Evolutionary conservation across 2,113 vertebrate species (phyloP), one percentile per base, ranked within the genome.

Genomic region (Misgurnus mizolepis): DNA sequence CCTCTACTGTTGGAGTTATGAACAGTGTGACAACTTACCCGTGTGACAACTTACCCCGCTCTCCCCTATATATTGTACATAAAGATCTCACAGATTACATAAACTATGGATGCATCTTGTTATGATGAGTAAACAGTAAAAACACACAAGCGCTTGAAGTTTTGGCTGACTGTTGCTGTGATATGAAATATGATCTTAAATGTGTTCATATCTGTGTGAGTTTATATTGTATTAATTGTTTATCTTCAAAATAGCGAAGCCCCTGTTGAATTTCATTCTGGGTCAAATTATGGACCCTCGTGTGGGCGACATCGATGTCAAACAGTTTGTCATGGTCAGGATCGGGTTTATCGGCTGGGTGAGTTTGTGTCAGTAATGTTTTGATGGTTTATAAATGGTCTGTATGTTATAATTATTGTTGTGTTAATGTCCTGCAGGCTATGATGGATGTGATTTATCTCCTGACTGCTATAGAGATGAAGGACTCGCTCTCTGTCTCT

Each of bases 341-440:
- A 83, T 88, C 39, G 87, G 85, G 0, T 88, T 86, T 34, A 85
- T 84, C 5, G 87, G 87, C 73, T 88, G 87, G 87, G 87, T 88
- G 68, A 79, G 85, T 79, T 0, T 47, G 17, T 14, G 9, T 4
- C 4, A 47, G 4, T 34, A 34, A 34, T 34, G 27, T 34, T 34
- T 34, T 34, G 45, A 47, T 47, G 6, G 8, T 47, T 6, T 9
- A 47, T 7, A 47, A 47, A 9, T 4, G 3, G 15, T 60, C n/a
- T 34, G 17, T 50, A n/a, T 69, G 67, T 69, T 10, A 10, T 18
- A 2, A 18, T 43, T 12, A 45, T 27, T 22, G 22, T 7, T 74
- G 15, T 58, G 34, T 75, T 2, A n/a, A 10, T 43, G 22, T 41
- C 50, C 56, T 68, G 65, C 67, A 87, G 86, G 86, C 70, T 4